A percentile compares a stretch with the other conserved stretches of the same genome.
phyloP scores from a whole-genome alignment of 2,888 invertebrate genomes.

The Seladonia tumulorum region DNA sequence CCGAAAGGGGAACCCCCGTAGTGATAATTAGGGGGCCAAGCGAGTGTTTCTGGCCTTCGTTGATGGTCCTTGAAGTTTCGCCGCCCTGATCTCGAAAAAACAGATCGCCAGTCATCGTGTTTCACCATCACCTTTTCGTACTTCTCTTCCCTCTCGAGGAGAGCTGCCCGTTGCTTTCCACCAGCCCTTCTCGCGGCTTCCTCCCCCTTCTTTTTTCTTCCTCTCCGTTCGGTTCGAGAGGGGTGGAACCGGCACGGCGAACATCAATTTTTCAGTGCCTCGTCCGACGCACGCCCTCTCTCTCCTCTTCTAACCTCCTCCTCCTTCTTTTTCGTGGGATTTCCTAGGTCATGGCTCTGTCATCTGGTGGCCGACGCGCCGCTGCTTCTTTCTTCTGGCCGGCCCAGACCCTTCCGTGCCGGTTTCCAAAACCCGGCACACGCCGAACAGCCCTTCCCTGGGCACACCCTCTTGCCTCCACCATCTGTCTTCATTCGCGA shows the following conservation, averaged over 20 bases:
- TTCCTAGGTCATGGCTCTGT: constrained; percentile 78
- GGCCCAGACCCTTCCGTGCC: constrained; percentile 43
- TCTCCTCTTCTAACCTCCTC: constrained; percentile 21
- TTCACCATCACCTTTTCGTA: constrained; percentile 67
- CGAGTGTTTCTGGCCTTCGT: constrained; percentile 83
- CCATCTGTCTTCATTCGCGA: constrained; percentile 71
- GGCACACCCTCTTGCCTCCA: constrained; percentile 42
- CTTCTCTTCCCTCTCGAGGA: constrained; percentile 21
- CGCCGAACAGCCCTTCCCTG: constrained; percentile 55
- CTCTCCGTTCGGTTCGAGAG: neutral
- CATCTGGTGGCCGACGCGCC: constrained; percentile 73
- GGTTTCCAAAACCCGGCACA: constrained; percentile 62
- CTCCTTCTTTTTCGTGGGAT: constrained; percentile 65
- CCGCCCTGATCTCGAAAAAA: constrained; percentile 78
- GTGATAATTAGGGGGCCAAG: constrained; percentile 84
- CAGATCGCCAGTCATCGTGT: constrained; percentile 79
- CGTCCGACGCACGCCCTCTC: constrained; percentile 70
- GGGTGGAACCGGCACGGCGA: constrained; percentile 66
- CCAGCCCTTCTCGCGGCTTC: constrained; percentile 30
- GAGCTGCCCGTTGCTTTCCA: constrained; percentile 12
- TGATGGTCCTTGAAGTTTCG: constrained; percentile 82
- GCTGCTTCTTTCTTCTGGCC: constrained; percentile 50
- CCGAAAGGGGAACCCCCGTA: constrained; percentile 83
- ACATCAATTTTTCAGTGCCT: constrained; percentile 74
- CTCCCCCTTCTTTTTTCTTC: neutral